Evolutionary conservation across 2,797 vertebrate genomes (phyloP).

Genomic region (Sparidentex hasta): DNA sequence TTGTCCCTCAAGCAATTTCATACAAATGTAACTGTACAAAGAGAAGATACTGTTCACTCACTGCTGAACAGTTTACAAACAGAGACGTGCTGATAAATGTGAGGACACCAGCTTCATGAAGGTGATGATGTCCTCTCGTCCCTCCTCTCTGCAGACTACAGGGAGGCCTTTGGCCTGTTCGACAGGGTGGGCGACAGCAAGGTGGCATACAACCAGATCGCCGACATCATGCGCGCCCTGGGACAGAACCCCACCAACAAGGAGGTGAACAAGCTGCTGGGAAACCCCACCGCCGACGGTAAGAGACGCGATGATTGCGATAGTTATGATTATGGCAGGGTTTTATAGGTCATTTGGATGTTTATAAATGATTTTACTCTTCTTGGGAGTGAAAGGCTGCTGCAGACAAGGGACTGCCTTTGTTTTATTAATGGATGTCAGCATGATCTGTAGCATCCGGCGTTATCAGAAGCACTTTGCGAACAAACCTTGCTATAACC

Average conservation of each 20-base stretch:
- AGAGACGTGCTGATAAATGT: neutral
- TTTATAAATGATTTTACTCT: neutral
- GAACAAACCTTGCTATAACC: neutral
- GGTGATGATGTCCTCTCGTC: constrained; percentile 10
- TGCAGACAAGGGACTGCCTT: neutral
- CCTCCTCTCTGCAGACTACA: constrained; percentile 90
- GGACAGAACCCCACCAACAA: constrained; percentile 99
- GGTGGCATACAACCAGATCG: constrained; percentile 94
- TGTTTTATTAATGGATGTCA: neutral
- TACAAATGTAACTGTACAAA: neutral
- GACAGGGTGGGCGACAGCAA: constrained; percentile 98
- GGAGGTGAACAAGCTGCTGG: constrained; percentile 91
- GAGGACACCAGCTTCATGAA: neutral
- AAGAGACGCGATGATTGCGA: constrained; percentile 15
- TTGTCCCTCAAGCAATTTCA: neutral
- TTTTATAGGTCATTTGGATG: neutral
- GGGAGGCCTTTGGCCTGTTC: constrained; percentile 97
- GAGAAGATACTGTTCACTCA: neutral
- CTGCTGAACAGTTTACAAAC: neutral
- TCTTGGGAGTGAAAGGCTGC: neutral
- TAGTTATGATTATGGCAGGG: neutral
- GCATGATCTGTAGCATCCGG: neutral
- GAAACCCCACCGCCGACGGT: constrained; percentile 93
- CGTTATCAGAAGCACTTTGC: neutral
- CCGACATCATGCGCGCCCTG: constrained; percentile 96